Conservation (phyloP, 2,888 invertebrate genomes). For the Teinopalpus imperialis region DNA sequence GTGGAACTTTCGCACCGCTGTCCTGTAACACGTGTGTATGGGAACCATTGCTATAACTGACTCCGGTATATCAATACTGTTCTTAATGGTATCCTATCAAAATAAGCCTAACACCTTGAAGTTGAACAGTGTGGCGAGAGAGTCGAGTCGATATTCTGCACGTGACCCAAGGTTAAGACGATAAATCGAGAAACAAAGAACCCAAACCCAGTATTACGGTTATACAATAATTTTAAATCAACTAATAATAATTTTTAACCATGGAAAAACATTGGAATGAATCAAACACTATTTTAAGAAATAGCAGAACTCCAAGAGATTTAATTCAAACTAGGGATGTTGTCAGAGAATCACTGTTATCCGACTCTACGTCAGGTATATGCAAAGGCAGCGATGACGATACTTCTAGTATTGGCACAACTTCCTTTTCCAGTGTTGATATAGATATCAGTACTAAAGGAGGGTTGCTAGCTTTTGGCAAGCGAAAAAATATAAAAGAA, state of each 20-base stretch:
- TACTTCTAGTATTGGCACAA: conserved; percentile 51
- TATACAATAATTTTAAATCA: conserved; percentile 50
- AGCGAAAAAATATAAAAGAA: neutral
- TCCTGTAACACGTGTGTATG: conserved; percentile 56
- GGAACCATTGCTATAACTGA: conserved; percentile 48
- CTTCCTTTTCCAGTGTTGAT: conserved; percentile 67
- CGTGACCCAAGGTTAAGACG: conserved; percentile 83
- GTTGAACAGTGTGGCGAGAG: conserved; percentile 74
- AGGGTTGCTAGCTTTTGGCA: conserved; percentile 18
- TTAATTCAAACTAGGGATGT: conserved; percentile 46
- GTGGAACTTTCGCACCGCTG: conserved; percentile 49
- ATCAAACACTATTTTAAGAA: conserved; percentile 48
- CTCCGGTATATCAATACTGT: conserved; percentile 47
- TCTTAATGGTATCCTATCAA: conserved; percentile 82
- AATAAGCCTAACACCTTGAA: conserved; percentile 75
- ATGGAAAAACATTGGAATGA: conserved; percentile 61
- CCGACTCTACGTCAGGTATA: conserved; percentile 76
- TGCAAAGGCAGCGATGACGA: conserved; percentile 70
- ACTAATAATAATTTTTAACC: too few species aligned
- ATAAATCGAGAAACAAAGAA: conserved; percentile 52
- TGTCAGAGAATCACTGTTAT: conserved; percentile 63
- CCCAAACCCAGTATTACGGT: conserved; percentile 62
- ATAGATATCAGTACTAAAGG: conserved; percentile 55
- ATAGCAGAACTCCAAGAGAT: conserved; percentile 55
- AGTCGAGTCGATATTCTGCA: conserved; percentile 75